Evolutionary conservation across 1,140 invertebrate species (phyloP).

Genomic region (Ceratosolen solmsi): DNA sequence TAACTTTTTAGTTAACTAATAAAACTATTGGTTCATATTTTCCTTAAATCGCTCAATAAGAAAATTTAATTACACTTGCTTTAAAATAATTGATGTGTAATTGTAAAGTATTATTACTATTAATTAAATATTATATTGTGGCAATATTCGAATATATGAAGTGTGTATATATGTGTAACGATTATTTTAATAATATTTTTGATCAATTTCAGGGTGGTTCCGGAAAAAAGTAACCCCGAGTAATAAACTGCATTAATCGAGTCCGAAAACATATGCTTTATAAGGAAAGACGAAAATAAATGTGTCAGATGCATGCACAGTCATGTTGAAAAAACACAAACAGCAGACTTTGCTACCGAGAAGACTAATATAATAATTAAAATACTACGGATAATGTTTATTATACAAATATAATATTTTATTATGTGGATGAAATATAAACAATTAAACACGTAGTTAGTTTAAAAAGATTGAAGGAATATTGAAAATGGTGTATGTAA

Average conservation of each 20-base stretch:
- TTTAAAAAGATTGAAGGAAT: slow-evolving; percentile 55
- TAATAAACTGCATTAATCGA: slow-evolving; percentile 63
- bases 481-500: slow-evolving; percentile 61
- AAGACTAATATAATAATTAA: slow-evolving; percentile 67
- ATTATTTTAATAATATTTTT: slow-evolving; percentile 19
- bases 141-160: not conserved
- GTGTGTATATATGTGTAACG: not conserved
- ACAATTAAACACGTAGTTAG: slow-evolving; percentile 63
- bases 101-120: not conserved
- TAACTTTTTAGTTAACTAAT: no score
- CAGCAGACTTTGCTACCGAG: slow-evolving; percentile 63
- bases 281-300: slow-evolving; percentile 53
- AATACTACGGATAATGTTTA: slow-evolving; percentile 68
- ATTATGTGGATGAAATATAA: slow-evolving; percentile 68
- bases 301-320: slow-evolving; percentile 57
- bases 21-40: no score
- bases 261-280: slow-evolving; percentile 51
- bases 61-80: slow-evolving; percentile 1
- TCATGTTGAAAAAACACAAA: slow-evolving; percentile 58
- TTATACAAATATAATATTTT: slow-evolving; percentile 70
- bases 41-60: no score
- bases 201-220: slow-evolving; percentile 67
- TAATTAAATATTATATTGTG: not conserved
- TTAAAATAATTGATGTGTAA: not conserved
- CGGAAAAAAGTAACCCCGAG: slow-evolving; percentile 70